These are phyloP conservation scores for Conops quadrifasciatus DNA, from an alignment of 2,888 invertebrate species.

Conservation along the genomic window DNA sequence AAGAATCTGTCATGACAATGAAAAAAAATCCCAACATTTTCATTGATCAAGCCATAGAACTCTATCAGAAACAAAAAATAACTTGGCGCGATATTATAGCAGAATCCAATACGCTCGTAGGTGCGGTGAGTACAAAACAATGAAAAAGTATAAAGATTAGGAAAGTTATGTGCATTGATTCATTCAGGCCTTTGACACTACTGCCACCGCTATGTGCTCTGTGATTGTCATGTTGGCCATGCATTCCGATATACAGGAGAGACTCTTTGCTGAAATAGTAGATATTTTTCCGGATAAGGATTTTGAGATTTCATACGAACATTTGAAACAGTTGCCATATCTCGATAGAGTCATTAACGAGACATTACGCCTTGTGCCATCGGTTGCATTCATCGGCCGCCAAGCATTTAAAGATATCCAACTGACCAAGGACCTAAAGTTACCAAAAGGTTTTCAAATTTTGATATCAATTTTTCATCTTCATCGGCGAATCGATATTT, in stretches of 20 bases:
- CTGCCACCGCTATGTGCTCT: conserved; percentile 46
- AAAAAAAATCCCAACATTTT: conserved; percentile 46
- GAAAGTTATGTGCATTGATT: no score
- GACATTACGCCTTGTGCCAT: conserved; percentile 48
- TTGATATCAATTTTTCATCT: conserved; percentile 49
- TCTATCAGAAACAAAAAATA: conserved; percentile 42
- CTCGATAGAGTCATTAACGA: conserved; percentile 50
- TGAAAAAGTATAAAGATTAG: no score
- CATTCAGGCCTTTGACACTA: conserved; percentile 49
- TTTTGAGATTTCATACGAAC: conserved; percentile 39
- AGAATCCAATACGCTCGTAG: conserved; percentile 46
- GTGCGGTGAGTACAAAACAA: conserved; percentile 44
- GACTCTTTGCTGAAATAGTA: conserved; percentile 46
- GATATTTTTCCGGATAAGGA: conserved; percentile 39
- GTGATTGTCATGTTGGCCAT: conserved; percentile 49
- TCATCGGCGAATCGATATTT: conserved; percentile 49
- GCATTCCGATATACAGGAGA: conserved; percentile 50
- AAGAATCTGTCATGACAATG: conserved; percentile 23
- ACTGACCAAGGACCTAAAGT: conserved; percentile 38
- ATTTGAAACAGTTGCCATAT: conserved; percentile 45
- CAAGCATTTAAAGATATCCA: conserved; percentile 36
- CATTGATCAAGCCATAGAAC: conserved; percentile 46
- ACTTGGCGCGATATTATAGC: conserved; percentile 44
- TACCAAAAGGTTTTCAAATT: conserved; percentile 46
- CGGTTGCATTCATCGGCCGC: conserved; percentile 48